Evolutionary conservation across 1,140 invertebrate genomes (phyloP).

Genomic region (Acromyrmex charruanus): DNA sequence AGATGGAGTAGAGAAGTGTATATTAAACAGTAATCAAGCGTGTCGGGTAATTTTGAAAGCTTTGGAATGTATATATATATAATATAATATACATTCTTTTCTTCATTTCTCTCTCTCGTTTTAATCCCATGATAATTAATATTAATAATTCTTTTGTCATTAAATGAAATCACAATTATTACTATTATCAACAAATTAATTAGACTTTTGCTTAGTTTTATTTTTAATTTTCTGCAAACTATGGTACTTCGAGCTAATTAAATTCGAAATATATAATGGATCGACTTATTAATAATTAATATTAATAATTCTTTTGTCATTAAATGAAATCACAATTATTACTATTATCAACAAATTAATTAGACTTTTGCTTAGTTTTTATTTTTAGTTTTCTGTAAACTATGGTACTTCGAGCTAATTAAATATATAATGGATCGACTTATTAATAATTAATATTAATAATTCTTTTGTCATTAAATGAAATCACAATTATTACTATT

Average conservation of each 20-base stretch:
- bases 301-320: too few relatives aligned
- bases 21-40: not conserved
- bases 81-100: not conserved
- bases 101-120: not conserved
- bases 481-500: not conserved
- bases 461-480: not conserved
- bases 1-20: not conserved
- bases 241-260: not conserved
- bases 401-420: not conserved
- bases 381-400: not conserved
- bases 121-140: not conserved
- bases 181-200: not conserved
- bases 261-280: not conserved
- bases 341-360: not conserved
- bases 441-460: too few relatives aligned
- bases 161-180: not conserved
- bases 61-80: too few relatives aligned
- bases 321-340: not conserved
- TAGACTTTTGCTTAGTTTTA: not conserved
- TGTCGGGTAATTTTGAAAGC: not conserved
- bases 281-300: too few relatives aligned
- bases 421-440: not conserved
- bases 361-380: not conserved
- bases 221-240: not conserved
- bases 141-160: slow-evolving; percentile 1